These are phyloP conservation scores for Zeus faber DNA, from an alignment of 2,113 vertebrate species.

Conservation along the genomic window DNA sequence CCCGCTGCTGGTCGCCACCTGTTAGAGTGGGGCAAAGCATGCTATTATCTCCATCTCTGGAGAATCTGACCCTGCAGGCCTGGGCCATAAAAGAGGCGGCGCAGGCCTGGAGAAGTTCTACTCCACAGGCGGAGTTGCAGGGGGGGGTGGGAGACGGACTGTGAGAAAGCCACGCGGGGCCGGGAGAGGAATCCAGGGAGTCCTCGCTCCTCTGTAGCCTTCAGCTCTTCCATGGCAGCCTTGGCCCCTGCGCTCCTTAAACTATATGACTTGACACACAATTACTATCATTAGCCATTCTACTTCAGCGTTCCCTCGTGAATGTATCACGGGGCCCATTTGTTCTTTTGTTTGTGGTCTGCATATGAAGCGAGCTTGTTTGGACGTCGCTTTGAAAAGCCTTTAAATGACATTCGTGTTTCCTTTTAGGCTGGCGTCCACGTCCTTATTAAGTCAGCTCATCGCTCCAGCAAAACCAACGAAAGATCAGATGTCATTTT, in stretches of 20 bases:
- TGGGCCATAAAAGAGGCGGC: slow-evolving; percentile 64
- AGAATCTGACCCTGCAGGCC: slow-evolving; percentile 75
- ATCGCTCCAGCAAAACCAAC: too few relatives aligned
- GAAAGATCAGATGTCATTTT: too few relatives aligned
- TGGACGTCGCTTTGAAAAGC: too few relatives aligned
- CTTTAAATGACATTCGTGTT: too few relatives aligned
- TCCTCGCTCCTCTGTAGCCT: slow-evolving; percentile 44
- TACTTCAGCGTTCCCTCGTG: slow-evolving; percentile 28
- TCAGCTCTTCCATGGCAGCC: slow-evolving; percentile 47
- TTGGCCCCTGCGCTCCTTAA: slow-evolving; percentile 48
- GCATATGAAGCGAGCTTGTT: too few relatives aligned
- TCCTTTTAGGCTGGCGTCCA: too few relatives aligned
- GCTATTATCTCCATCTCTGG: slow-evolving; percentile 71
- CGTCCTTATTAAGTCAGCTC: too few relatives aligned
- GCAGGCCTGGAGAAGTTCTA: slow-evolving; percentile 48
- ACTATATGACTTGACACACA: slow-evolving; percentile 50
- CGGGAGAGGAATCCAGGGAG: slow-evolving; percentile 50
- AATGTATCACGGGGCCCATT: slow-evolving; percentile 15
- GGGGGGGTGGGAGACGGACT: slow-evolving; percentile 25
- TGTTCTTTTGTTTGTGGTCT: slow-evolving; percentile 14
- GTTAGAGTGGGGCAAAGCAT: slow-evolving; percentile 65
- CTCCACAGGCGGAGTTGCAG: slow-evolving; percentile 33
- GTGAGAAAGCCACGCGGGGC: slow-evolving; percentile 45
- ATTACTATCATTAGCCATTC: slow-evolving; percentile 66
- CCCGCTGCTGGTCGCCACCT: slow-evolving; percentile 66